Evolutionary conservation across 1,140 invertebrate species (phyloP), one percentile per base, ranked within the genome.

Genomic region (Temnothorax nylanderi): DNA sequence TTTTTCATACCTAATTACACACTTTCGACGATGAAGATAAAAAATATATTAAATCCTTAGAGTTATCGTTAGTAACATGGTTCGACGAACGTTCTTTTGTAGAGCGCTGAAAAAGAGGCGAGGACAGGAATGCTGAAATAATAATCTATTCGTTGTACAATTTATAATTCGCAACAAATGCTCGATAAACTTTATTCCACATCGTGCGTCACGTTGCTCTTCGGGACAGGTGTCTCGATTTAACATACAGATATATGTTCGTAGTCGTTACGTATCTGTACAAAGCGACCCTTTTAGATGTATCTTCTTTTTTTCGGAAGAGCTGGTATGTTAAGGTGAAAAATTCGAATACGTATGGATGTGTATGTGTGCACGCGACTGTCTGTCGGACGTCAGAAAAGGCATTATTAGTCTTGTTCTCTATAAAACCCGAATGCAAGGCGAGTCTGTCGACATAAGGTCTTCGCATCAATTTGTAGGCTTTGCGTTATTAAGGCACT

Each of bases 121-220:
- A 13, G 47, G 47, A 54, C 8, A 80, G n/a, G 62, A 41, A 54
- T 67, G 41, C 51, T 67, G 60, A 75, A 75, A 67, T 69, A 41
- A 69, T n/a, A 71, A 81, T 34, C 13, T 8, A 56, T 37, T 54
- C 13, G 51, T 72, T 47, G 41, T 47, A 21, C 51, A 6, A 8
- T 85, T 85, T 11, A 26, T 67, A 32, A 86, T 86, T 72, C 71
- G 62, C 91, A 91, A 88, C 88, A 88, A 92, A 92, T 89, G 76
- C 82, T 91, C 88, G 85, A 92, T 90, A 93, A 93, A 93, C 86
- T 93, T 93, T 92, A 92, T 92, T 93, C 65, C 77, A 78, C 41
- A 80, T 88, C 64, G 58, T 91, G 87, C 90, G 87, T 90, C 80
- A 88, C 85, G 67, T 82, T 86, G 65, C 65, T 76, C 54, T 87